Base-by-base conservation (phyloP, 2,113 vertebrate genomes). In the Brevimyrus niger region DNA sequence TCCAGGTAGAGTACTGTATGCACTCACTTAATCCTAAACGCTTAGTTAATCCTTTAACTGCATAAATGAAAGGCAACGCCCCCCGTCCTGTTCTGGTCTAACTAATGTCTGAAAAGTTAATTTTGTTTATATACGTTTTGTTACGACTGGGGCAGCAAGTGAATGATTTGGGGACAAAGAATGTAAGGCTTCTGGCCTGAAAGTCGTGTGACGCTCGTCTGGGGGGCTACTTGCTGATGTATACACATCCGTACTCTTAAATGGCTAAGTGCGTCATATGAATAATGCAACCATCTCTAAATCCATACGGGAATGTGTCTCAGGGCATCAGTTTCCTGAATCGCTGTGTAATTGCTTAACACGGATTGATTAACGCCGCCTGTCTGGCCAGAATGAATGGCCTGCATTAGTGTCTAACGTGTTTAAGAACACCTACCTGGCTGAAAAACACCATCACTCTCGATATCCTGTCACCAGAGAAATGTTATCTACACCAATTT, bases 401-500 rank as follows among this genome's bases (percentile, higher is more conserved):
- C 73, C 31, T 19, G 73, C 35, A 80, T 80, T 80, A 80, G 73
- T 38, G 73, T 38, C 73, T 42, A 80, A 80, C 17, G 35, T 42
- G 73, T 19, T 80, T 80, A 42, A 42, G 73, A 80, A 35, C 73
- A 80, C 73, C 73, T 80, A 80, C 35, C 73, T 80, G 35, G 35
- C 73, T 80, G 15, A 38, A 80, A 80, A 80, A 80, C 73, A 80
- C 35, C 73, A 80, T 80, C 73, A 80, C 35, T 80, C 73, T 80
- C 73, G 42, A 80, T 80, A 80, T 80, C 35, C 73, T 80, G 73
- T 80, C 73, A 80, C 73, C 73, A 42, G 73, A 80, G 73, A 80
- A 80, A 80, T 80, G 73, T 80, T 80, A 80, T 80, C 73, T 80
- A 80, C 73, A 80, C 73, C 73, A 80, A 80, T 80, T 80, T 80